phyloP scores from a whole-genome alignment of 2,113 vertebrate species.

The Chunga burmeisteri region DNA sequence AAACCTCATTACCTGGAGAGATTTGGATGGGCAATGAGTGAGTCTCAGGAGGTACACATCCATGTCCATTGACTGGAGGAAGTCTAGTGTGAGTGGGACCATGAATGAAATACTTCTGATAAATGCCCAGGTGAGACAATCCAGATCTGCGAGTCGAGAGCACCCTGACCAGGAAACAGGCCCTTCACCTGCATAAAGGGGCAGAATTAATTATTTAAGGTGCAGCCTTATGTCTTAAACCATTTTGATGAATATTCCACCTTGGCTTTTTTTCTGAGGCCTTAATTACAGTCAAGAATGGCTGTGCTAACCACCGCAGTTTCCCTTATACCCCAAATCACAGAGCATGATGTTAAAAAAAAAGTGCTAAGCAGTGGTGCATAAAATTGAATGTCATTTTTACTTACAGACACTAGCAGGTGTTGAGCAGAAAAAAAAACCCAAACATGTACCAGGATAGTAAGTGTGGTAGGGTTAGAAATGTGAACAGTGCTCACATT shows the following conservation, averaged over 20 bases:
- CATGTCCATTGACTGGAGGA: not conserved
- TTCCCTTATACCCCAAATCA: constrained; percentile 14
- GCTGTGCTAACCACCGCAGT: not conserved
- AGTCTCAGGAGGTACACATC: not conserved
- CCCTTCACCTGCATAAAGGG: not conserved
- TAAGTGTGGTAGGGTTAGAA: not conserved
- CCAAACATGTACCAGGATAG: not conserved
- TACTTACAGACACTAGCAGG: constrained; percentile 28
- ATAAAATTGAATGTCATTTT: constrained; percentile 67
- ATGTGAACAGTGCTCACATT: not conserved
- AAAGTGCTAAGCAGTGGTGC: not conserved
- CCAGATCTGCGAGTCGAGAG: not conserved
- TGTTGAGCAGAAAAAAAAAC: not conserved
- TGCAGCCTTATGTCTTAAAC: not conserved
- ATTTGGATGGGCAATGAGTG: not conserved
- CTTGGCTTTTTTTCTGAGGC: not conserved
- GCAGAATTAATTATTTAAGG: not conserved
- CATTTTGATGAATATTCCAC: not conserved
- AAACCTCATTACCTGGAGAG: not conserved
- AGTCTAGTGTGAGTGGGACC: not conserved
- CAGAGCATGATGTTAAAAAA: not conserved
- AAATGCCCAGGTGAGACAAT: not conserved
- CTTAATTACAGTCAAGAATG: not conserved
- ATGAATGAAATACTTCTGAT: not conserved
- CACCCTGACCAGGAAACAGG: not conserved